Conservation (phyloP, 2,888 invertebrate species). For the Pemphredon lugubris region DNA sequence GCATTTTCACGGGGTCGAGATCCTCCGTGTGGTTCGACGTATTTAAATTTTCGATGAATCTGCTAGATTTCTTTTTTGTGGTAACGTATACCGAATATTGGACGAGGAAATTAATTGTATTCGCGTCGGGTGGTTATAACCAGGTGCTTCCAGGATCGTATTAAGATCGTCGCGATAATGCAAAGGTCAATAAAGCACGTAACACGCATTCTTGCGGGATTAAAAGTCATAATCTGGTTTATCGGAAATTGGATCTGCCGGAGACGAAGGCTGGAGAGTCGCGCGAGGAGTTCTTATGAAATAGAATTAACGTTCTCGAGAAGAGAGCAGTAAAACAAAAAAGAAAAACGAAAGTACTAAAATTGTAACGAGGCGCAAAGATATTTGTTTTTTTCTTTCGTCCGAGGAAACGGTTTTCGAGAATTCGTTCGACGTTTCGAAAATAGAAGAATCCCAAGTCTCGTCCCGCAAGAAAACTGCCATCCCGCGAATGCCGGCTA, state of each 20-base stretch:
- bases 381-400: no score
- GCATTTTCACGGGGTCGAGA: background rate
- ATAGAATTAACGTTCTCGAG: no score
- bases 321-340: no score
- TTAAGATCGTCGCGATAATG: slow-evolving; percentile 67
- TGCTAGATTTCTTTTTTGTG: background rate
- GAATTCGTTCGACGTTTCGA: background rate
- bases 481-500: slow-evolving; percentile 13
- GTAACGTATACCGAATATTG: background rate
- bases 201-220: slow-evolving; percentile 66
- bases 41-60: background rate
- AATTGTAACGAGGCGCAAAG: no score
- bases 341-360: no score
- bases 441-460: background rate
- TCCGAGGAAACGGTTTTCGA: background rate
- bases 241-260: slow-evolving; percentile 78
- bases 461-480: no score
- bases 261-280: background rate
- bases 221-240: slow-evolving; percentile 65
- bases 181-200: slow-evolving; percentile 73
- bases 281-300: background rate
- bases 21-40: slow-evolving; percentile 5
- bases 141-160: slow-evolving; percentile 21
- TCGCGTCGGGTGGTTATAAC: slow-evolving; percentile 4
- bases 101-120: slow-evolving; percentile 43